These are phyloP conservation scores for Polyergus mexicanus DNA, from an alignment of 1,140 invertebrate genomes.

Conservation along the genomic window DNA sequence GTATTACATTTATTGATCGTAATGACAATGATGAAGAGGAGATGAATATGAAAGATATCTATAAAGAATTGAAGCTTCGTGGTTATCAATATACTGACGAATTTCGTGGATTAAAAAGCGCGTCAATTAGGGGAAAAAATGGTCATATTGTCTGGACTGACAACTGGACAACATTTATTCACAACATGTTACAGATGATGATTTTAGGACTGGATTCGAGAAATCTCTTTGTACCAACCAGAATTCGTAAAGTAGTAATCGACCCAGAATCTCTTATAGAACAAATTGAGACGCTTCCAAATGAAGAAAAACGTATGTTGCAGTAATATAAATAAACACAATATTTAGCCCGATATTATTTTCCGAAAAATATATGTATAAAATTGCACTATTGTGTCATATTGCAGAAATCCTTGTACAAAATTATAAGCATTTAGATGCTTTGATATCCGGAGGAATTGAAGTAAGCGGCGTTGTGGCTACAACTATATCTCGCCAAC, in stretches of 20 bases:
- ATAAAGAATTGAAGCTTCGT: too few species aligned
- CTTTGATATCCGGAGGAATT: slow-evolving; percentile 90
- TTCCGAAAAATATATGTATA: not conserved
- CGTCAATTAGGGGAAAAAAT: too few species aligned
- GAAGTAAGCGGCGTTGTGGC: slow-evolving; percentile 94
- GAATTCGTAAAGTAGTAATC: slow-evolving; percentile 93
- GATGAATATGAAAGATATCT: slow-evolving; percentile 72
- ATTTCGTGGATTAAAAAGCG: too few species aligned
- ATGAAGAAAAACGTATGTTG: slow-evolving; percentile 77
- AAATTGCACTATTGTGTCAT: not conserved
- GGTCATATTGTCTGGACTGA: too few species aligned
- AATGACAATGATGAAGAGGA: slow-evolving; percentile 71
- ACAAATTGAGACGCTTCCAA: slow-evolving; percentile 74
- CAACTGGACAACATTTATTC: too few species aligned
- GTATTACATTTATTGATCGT: slow-evolving; percentile 8
- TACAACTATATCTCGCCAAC: slow-evolving; percentile 91
- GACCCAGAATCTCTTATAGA: slow-evolving; percentile 90
- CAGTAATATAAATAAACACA: too few species aligned
- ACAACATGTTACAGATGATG: slow-evolving; percentile 70
- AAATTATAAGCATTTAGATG: slow-evolving; percentile 83
- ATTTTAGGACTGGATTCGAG: slow-evolving; percentile 91
- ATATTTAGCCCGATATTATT: not conserved
- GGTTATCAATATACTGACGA: too few species aligned
- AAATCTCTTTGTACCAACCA: slow-evolving; percentile 93
- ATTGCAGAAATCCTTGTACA: slow-evolving; percentile 83